phyloP scores from a whole-genome alignment of 1,140 invertebrate genomes.

The Rhysida immarginata region DNA sequence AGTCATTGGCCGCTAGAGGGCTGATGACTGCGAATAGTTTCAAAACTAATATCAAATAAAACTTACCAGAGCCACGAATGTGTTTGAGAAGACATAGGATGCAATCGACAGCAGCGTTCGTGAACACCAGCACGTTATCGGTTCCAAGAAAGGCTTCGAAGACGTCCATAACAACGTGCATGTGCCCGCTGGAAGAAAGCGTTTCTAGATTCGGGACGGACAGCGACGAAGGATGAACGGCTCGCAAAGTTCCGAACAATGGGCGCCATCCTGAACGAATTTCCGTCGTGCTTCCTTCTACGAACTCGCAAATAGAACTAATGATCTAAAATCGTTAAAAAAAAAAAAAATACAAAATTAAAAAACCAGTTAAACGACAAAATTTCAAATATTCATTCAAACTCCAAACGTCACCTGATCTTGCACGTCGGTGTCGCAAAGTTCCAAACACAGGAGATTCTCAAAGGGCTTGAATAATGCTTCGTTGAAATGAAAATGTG shows the following conservation, averaged over 20 bases:
- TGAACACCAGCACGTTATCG: conserved; percentile 80
- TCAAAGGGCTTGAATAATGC: conserved; percentile 88
- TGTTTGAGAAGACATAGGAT: conserved; percentile 67
- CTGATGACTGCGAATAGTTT: too few species aligned
- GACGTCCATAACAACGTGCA: conserved; percentile 69
- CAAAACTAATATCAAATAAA: too few species aligned
- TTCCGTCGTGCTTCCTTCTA: conserved; percentile 79
- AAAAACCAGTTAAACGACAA: neutral
- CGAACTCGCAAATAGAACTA: conserved; percentile 85
- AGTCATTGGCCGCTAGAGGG: too few species aligned
- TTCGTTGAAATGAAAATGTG: conserved; percentile 91
- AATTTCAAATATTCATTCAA: neutral
- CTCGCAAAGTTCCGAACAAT: conserved; percentile 72
- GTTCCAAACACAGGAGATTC: conserved; percentile 76
- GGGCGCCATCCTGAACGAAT: conserved; percentile 87
- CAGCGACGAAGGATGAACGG: conserved; percentile 36
- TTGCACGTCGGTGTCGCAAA: conserved; percentile 77
- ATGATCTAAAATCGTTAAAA: conserved; percentile 53
- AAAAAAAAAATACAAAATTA: neutral
- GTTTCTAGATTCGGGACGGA: conserved; percentile 10
- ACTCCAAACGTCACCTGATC: conserved; percentile 47
- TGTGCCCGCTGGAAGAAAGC: conserved; percentile 25
- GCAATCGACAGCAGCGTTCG: conserved; percentile 83
- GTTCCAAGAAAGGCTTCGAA: conserved; percentile 82
- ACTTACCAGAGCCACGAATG: conserved; percentile 39